Conservation (phyloP, 2,888 invertebrate species). For the Rhagonycha lutea region DNA sequence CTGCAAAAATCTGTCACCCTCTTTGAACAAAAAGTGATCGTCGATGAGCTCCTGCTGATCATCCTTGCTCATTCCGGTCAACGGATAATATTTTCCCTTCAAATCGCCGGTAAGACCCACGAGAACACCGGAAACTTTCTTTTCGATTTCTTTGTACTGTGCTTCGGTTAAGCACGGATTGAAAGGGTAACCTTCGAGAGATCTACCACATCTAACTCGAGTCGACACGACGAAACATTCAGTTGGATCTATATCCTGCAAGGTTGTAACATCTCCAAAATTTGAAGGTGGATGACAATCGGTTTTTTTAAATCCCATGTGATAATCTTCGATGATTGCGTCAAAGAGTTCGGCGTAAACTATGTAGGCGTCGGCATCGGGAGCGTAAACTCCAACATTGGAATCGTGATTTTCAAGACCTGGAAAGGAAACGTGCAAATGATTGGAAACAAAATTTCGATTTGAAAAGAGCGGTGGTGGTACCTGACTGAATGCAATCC, state of each 20-base stretch:
- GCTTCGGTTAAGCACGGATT: slow-evolving; percentile 69
- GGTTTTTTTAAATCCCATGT: slow-evolving; percentile 61
- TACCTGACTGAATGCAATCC: slow-evolving; percentile 69
- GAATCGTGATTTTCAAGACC: slow-evolving; percentile 70
- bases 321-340: slow-evolving; percentile 71
- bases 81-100: slow-evolving; percentile 89
- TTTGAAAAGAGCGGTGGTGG: too few species aligned
- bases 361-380: slow-evolving; percentile 70
- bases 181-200: slow-evolving; percentile 65
- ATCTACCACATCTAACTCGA: slow-evolving; percentile 68
- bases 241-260: slow-evolving; percentile 64
- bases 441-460: neutral
- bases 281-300: slow-evolving; percentile 65
- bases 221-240: slow-evolving; percentile 67
- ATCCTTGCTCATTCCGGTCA: slow-evolving; percentile 90
- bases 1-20: slow-evolving; percentile 87
- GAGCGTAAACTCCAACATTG: slow-evolving; percentile 68
- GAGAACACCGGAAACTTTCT: slow-evolving; percentile 54
- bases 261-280: slow-evolving; percentile 62
- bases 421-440: slow-evolving; percentile 35
- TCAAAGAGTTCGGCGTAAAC: slow-evolving; percentile 68
- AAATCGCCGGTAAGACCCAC: slow-evolving; percentile 64
- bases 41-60: slow-evolving; percentile 93
- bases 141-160: slow-evolving; percentile 67
- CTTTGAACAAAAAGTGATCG: slow-evolving; percentile 97